Evolutionary conservation across 2,113 vertebrate genomes (phyloP).

Genomic region (Malurus melanocephalus): DNA sequence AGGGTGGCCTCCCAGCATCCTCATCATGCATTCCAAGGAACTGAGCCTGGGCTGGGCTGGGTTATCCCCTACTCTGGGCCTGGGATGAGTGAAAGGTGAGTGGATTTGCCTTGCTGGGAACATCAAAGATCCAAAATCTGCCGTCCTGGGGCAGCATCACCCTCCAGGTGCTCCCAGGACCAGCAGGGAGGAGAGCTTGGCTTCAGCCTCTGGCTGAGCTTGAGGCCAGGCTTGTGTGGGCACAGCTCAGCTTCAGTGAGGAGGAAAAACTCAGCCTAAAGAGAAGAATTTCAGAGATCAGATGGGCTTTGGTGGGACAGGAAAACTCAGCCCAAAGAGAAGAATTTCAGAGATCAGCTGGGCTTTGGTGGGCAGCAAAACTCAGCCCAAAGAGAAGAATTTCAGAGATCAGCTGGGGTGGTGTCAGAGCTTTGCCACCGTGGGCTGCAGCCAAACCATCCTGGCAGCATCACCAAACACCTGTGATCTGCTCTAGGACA

Average conservation of each 20-base stretch:
- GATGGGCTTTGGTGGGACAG: not conserved
- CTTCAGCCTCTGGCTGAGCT: not conserved
- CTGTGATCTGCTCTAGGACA: accelerated
- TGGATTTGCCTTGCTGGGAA: not conserved
- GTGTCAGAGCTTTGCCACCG: not conserved
- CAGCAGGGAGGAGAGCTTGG: not conserved
- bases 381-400: no score
- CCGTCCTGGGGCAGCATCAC: not conserved
- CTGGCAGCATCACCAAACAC: accelerated
- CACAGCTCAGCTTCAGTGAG: not conserved
- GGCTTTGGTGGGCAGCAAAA: no score
- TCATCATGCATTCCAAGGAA: accelerated
- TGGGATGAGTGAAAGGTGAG: not conserved
- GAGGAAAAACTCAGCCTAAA: not conserved
- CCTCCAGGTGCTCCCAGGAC: accelerated
- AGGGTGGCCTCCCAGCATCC: not conserved
- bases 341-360: not conserved
- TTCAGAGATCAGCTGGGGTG: no score
- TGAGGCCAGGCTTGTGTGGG: not conserved
- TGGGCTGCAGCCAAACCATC: accelerated
- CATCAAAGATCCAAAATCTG: not conserved
- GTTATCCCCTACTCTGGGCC: not conserved
- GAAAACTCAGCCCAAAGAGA: not conserved
- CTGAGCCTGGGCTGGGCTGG: not conserved
- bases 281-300: not conserved